Percentiles rank a stretch among this genome's conserved stretches.
Evolutionary conservation across 1,140 invertebrate species (phyloP).

Genomic region (Zaprionus ghesquierei): DNA sequence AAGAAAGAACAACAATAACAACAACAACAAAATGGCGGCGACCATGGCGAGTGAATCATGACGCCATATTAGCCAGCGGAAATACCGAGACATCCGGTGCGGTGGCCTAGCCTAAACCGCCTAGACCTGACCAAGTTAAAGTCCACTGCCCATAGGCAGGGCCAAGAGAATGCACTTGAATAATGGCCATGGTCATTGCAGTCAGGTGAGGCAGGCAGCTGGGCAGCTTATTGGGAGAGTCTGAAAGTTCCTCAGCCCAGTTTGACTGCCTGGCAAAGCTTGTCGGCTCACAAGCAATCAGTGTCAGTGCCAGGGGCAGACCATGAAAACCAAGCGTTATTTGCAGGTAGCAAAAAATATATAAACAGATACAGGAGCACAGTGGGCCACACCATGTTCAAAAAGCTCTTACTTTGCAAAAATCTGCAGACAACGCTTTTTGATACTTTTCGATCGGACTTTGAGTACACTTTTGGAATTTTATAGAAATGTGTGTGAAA

Average conservation of each 20-base stretch:
- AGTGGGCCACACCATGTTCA: neutral
- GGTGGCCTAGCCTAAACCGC: constrained; percentile 46
- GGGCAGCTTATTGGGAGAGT: neutral
- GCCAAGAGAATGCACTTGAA: constrained; percentile 59
- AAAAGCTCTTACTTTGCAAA: neutral
- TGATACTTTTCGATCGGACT: no score
- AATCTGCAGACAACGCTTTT: neutral
- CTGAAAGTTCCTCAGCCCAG: neutral
- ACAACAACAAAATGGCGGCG: neutral
- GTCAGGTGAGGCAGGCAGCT: constrained; percentile 43
- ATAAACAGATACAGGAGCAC: constrained; percentile 36
- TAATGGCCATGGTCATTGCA: constrained; percentile 66
- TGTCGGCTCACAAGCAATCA: constrained; percentile 60
- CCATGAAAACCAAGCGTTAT: constrained; percentile 55
- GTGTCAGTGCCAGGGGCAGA: constrained; percentile 63
- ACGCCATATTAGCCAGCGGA: constrained; percentile 63
- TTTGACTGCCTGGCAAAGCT: neutral
- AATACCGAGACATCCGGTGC: constrained; percentile 68
- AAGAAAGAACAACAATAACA: constrained; percentile 31
- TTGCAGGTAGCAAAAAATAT: constrained; percentile 61
- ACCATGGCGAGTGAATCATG: constrained; percentile 51
- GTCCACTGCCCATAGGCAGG: neutral
- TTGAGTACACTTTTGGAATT: no score
- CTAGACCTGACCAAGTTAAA: constrained; percentile 16
- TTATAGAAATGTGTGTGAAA: neutral